These are phyloP conservation scores for Saturnia pavonia DNA, from an alignment of 2,888 invertebrate species.

Conservation along the genomic window DNA sequence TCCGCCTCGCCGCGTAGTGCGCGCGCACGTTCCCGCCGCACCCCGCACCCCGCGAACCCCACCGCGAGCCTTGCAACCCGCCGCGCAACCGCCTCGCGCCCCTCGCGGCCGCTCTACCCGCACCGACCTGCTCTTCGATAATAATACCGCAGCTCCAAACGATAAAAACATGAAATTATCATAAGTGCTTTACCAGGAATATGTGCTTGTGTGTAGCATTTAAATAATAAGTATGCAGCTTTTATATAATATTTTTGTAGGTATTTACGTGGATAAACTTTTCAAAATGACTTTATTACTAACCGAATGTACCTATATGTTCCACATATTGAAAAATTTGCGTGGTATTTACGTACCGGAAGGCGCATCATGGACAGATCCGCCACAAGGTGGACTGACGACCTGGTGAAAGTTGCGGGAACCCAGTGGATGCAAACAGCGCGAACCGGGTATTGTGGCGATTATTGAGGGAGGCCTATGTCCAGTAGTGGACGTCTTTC, in stretches of 20 bases:
- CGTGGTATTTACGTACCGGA: too few species aligned
- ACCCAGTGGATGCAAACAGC: too few species aligned
- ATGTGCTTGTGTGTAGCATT: constrained; percentile 65
- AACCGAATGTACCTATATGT: neutral
- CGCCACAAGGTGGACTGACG: too few species aligned
- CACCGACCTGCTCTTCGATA: constrained; percentile 47
- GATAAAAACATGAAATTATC: constrained; percentile 80
- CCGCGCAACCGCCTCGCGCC: constrained; percentile 35
- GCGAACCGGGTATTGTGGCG: too few species aligned
- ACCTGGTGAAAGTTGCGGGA: too few species aligned
- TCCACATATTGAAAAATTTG: neutral
- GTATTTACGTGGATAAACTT: neutral
- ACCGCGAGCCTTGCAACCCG: constrained; percentile 28
- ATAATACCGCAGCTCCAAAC: constrained; percentile 74
- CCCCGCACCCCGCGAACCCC: constrained; percentile 23
- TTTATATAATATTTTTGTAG: neutral
- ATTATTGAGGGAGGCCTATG: too few species aligned
- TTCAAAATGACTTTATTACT: neutral
- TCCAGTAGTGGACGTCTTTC: too few species aligned
- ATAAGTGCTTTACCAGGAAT: constrained; percentile 75
- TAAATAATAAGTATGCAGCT: constrained; percentile 15
- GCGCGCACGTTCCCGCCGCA: constrained; percentile 41
- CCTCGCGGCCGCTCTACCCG: constrained; percentile 36
- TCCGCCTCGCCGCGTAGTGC: constrained; percentile 55
- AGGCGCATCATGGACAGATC: too few species aligned